A percentile compares a stretch with the other conserved stretches of the same genome.
Evolutionary conservation across 2,797 vertebrate species (phyloP).

Genomic region (Vipera latastei): DNA sequence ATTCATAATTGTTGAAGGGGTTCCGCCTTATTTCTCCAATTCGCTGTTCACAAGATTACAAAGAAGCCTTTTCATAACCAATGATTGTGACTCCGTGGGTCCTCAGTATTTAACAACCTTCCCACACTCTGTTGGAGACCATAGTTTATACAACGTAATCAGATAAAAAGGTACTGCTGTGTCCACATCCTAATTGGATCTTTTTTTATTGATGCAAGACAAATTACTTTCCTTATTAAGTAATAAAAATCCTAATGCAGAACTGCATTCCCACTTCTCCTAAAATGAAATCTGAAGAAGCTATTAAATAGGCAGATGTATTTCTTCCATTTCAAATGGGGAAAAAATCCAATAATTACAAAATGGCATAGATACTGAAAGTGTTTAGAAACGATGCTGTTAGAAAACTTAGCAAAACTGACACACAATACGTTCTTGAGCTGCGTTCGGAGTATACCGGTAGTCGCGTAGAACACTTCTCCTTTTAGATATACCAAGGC

Average conservation of each 20-base stretch:
- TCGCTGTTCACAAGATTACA: background rate
- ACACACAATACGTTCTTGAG: background rate
- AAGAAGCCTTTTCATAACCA: background rate
- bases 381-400: background rate
- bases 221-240: constrained; percentile 21
- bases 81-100: background rate
- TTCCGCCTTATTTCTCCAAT: background rate
- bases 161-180: background rate
- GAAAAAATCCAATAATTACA: background rate
- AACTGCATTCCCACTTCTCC: background rate
- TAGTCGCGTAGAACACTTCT: background rate
- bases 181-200: background rate
- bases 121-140: background rate
- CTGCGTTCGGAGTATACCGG: too few species aligned
- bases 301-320: background rate
- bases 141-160: background rate
- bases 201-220: background rate
- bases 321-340: background rate
- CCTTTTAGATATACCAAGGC: background rate
- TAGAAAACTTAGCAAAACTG: background rate
- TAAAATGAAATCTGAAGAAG: background rate
- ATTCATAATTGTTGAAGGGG: background rate
- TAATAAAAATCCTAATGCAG: background rate
- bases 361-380: background rate
- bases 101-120: background rate